Evolutionary conservation across 1,140 invertebrate genomes (phyloP), one percentile per base, ranked within the genome.

Genomic region (Sminthurides bifidus): DNA sequence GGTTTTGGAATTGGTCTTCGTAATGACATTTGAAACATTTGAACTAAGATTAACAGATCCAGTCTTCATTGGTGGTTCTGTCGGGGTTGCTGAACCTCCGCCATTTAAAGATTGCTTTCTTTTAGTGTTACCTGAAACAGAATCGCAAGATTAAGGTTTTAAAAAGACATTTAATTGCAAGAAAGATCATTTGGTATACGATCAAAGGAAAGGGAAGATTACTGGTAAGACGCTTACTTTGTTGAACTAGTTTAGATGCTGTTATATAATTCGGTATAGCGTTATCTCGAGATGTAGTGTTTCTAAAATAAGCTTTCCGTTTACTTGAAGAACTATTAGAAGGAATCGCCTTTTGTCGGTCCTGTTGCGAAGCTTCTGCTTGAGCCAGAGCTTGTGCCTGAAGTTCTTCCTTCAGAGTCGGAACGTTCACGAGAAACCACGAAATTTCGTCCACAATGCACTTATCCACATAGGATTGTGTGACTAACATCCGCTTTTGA

Each of bases 391-490:
- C 29, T n/a, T 46, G 5, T 8, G 30, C 38, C 17, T 23, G 3
- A 14, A 29, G 26, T 10, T 38, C 31, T 24, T 52, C 50, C 26
- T 37, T 5, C 12, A 40, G 24, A 27, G 30, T 10, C 12, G 50
- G 35, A 8, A 26, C 29, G 24, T 17, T 52, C 12, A 46, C 49
- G 14, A 60, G 29, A 46, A 65, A 65, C 12, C 29, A 35, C 2
- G 40, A 17, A 37, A 65, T 61, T 56, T 65, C 63, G 30, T 65
- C 78, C 57, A 84, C 68, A 50, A 92, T 80, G 68, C 80, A 83
- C 37, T 82, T 73, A 68, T 92, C 87, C 1, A 89, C 84, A 74
- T 88, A 84, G 26, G 77, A 75, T 67, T 92, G 87, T 0, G 86
- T 91, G 17, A 91, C 77, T 31, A 81, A 79, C 58, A 88, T 82